Conservation (phyloP, 1,140 invertebrate genomes). For the Drosophila murphyi region DNA sequence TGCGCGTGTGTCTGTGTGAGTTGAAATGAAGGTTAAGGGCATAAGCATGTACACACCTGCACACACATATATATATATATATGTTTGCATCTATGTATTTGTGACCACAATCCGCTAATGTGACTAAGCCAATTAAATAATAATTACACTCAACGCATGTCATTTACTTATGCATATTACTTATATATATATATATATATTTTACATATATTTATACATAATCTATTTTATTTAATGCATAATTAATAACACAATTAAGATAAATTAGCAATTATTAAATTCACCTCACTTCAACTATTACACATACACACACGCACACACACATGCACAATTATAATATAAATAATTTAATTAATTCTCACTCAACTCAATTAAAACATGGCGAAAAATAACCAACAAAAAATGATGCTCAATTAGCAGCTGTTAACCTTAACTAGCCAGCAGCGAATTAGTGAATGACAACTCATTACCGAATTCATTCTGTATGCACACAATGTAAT, state of each 20-base stretch:
- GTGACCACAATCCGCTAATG: constrained; percentile 25
- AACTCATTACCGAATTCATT: too few species aligned
- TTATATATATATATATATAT: too few species aligned
- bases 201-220: background rate
- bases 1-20: constrained; percentile 1
- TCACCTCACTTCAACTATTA: background rate
- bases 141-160: background rate
- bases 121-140: constrained; percentile 24
- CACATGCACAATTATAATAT: background rate
- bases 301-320: background rate
- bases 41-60: background rate
- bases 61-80: constrained; percentile 3
- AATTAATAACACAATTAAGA: background rate
- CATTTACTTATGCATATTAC: background rate
- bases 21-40: constrained; percentile 13
- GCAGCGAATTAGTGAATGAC: too few species aligned
- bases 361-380: too few species aligned
- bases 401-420: too few species aligned
- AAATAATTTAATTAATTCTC: too few species aligned
- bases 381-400: too few species aligned
- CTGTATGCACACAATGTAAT: too few species aligned
- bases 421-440: too few species aligned
- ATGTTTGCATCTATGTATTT: constrained; percentile 17
- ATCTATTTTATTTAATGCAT: background rate
- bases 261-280: background rate